Evolutionary conservation across 2,113 vertebrate species (phyloP).

Genomic region (Myotis davidii): DNA sequence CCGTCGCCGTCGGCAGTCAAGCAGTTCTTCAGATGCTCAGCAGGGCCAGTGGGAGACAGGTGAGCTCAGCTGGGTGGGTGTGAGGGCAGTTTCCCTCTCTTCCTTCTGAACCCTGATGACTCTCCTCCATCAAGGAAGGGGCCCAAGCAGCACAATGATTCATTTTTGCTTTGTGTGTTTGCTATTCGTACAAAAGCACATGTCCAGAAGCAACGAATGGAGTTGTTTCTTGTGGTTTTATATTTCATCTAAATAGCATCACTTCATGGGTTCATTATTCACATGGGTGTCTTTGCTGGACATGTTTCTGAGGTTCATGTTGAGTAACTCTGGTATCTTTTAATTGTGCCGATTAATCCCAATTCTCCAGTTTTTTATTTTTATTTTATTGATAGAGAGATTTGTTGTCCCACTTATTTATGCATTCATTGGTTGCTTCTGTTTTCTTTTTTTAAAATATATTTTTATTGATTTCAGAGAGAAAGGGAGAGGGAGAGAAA

Average conservation of each 20-base stretch:
- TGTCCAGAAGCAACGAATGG: neutral
- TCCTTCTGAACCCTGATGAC: neutral
- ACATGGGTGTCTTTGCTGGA: neutral
- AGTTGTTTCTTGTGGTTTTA: conserved; percentile 4
- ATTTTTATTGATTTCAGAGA: no score
- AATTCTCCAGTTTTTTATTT: neutral
- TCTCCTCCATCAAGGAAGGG: neutral
- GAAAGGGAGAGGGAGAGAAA: no score
- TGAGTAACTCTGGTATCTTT: neutral
- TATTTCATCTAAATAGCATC: neutral
- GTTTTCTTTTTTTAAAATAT: no score
- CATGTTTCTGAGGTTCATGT: neutral
- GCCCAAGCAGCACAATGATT: neutral
- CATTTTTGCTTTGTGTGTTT: neutral
- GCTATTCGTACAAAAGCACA: neutral
- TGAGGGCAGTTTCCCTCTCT: neutral
- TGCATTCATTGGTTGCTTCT: no score
- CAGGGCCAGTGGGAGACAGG: conserved; percentile 87
- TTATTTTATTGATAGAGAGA: no score
- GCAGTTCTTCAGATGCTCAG: conserved; percentile 69
- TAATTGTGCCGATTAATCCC: neutral
- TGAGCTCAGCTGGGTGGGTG: neutral
- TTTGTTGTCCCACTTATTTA: no score
- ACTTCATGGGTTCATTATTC: neutral
- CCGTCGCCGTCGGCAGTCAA: conserved; percentile 52